Evolutionary conservation across 1,140 invertebrate species (phyloP).

Genomic region (Pseudomyrmex gracilis): DNA sequence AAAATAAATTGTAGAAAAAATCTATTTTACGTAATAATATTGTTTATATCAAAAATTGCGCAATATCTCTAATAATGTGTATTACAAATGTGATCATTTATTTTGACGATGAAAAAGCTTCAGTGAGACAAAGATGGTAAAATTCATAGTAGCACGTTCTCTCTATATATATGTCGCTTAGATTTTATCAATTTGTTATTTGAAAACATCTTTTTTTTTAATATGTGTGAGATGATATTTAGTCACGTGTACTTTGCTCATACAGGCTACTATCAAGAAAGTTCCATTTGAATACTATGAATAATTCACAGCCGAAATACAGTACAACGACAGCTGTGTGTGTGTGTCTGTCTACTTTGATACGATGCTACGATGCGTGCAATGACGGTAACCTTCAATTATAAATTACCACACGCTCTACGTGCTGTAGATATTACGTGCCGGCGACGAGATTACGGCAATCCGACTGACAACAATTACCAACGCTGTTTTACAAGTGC

Average conservation of each 20-base stretch:
- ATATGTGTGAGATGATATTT: background rate
- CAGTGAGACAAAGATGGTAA: no score
- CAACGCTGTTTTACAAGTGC: conserved; percentile 55
- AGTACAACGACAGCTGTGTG: conserved; percentile 33
- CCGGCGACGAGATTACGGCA: conserved; percentile 43
- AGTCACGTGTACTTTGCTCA: background rate
- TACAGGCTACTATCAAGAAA: background rate
- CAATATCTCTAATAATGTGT: no score
- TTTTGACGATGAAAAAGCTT: no score
- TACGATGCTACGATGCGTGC: conserved; percentile 59
- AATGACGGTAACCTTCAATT: conserved; percentile 58
- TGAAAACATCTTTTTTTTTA: background rate
- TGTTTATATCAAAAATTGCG: background rate
- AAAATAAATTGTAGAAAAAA: background rate
- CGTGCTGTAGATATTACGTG: conserved; percentile 54
- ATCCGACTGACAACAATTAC: conserved; percentile 36
- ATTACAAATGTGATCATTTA: no score
- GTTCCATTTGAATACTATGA: conserved; percentile 15
- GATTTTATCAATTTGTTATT: conserved; percentile 5
- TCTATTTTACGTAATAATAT: background rate
- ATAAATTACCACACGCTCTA: conserved; percentile 45
- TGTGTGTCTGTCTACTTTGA: conserved; percentile 23
- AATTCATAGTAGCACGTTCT: no score
- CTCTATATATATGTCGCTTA: background rate
- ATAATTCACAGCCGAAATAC: conserved; percentile 45